A percentile compares a stretch with the other conserved stretches of the same genome.
phyloP scores from a whole-genome alignment of 2,888 invertebrate genomes.

The Pharmacophagus antenor region DNA sequence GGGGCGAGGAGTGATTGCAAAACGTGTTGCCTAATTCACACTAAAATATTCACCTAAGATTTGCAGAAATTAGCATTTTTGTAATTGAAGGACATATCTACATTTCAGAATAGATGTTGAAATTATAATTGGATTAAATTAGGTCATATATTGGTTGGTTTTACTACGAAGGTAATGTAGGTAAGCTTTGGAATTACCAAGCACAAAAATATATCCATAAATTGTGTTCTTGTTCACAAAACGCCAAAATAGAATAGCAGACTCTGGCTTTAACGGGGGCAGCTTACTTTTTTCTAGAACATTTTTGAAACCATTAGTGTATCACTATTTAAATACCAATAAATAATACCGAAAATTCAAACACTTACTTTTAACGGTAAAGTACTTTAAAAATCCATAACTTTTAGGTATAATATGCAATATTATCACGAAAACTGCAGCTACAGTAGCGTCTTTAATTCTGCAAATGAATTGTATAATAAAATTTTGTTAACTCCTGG shows the following conservation, averaged over 20 bases:
- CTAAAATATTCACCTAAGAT: too few relatives aligned
- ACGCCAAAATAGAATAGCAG: constrained; percentile 58
- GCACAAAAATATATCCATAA: constrained; percentile 57
- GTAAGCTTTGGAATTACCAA: constrained; percentile 51
- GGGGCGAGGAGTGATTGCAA: too few relatives aligned
- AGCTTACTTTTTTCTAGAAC: constrained; percentile 55
- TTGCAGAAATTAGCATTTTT: too few relatives aligned
- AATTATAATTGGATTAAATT: too few relatives aligned
- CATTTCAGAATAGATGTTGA: too few relatives aligned
- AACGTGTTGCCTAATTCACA: too few relatives aligned
- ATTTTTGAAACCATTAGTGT: not conserved
- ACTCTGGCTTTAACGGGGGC: constrained; percentile 52
- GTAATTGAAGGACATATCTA: too few relatives aligned
- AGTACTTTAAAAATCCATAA: constrained; percentile 39
- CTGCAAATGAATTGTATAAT: constrained; percentile 43
- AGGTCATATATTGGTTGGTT: too few relatives aligned
- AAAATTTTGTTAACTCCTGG: not conserved
- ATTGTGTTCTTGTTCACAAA: constrained; percentile 59
- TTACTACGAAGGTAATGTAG: too few relatives aligned
- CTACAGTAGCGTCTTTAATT: constrained; percentile 52
- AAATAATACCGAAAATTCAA: not conserved
- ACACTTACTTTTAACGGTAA: constrained; percentile 49
- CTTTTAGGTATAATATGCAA: constrained; percentile 52
- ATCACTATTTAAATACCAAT: not conserved
- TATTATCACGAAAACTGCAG: constrained; percentile 47